phyloP scores from a whole-genome alignment of 2,113 vertebrate genomes.

The Osmerus eperlanus region DNA sequence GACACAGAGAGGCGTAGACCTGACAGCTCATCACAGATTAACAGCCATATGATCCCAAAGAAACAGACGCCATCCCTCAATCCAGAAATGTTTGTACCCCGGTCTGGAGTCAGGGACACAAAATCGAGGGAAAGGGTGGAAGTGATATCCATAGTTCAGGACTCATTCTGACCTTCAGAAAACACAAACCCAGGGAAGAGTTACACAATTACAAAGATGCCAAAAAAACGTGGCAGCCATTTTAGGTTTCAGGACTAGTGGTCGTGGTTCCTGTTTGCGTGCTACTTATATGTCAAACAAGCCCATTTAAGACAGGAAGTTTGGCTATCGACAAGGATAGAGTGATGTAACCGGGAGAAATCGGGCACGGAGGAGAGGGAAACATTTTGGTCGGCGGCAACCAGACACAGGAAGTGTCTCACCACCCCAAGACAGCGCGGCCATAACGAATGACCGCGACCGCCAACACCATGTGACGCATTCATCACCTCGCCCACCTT shows the following conservation, averaged over 20 bases:
- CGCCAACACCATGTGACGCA: constrained; percentile 16
- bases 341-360: constrained; percentile 11
- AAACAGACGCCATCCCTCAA: constrained; percentile 26
- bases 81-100: constrained; percentile 36
- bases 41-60: constrained; percentile 48
- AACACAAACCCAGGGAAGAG: too few relatives aligned
- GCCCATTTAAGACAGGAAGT: neutral
- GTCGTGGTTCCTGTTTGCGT: neutral
- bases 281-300: neutral
- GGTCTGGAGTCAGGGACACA: constrained; percentile 16
- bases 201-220: neutral
- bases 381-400: constrained; percentile 2
- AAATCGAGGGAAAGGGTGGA: neutral
- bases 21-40: constrained; percentile 65
- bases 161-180: neutral
- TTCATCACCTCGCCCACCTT: constrained; percentile 19
- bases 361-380: neutral
- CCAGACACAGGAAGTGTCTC: neutral
- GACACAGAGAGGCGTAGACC: constrained; percentile 48
- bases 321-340: neutral
- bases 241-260: neutral
- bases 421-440: neutral
- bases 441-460: constrained; percentile 12
- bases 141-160: neutral
- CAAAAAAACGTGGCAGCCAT: neutral